A percentile compares a stretch with the other conserved stretches of the same genome.
Evolutionary conservation across 2,113 vertebrate species (phyloP).

Genomic region (Pterocles orientalis): DNA sequence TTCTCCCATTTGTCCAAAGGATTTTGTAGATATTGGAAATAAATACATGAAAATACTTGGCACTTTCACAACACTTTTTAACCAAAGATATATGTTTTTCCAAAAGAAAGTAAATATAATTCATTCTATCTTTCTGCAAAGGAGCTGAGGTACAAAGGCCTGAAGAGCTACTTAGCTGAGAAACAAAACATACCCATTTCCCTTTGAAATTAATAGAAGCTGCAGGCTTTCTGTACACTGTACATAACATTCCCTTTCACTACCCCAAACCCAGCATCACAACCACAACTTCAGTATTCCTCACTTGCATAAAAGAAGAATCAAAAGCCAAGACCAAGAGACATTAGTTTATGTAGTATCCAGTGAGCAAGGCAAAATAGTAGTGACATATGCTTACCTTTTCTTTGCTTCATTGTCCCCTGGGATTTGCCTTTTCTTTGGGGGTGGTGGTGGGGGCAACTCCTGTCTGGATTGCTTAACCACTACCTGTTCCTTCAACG

Average conservation of each 20-base stretch:
- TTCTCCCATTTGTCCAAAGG: not conserved
- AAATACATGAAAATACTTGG: not conserved
- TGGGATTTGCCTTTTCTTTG: conserved; percentile 88
- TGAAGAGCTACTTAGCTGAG: not conserved
- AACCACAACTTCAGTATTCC: not conserved
- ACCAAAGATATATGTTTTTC: not conserved
- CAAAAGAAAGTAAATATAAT: not conserved
- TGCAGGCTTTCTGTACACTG: not conserved
- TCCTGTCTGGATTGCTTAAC: conserved; percentile 75
- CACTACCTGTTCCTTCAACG: conserved; percentile 54
- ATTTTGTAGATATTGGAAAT: not conserved
- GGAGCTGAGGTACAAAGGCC: not conserved
- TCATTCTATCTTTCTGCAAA: not conserved
- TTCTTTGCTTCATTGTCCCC: conserved; percentile 82
- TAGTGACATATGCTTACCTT: conserved; percentile 76
- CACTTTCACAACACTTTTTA: not conserved
- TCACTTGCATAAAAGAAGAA: not conserved
- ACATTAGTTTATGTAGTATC: not conserved
- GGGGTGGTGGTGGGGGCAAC: conserved; percentile 79
- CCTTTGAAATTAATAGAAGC: not conserved
- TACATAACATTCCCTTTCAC: not conserved
- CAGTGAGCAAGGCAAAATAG: not conserved
- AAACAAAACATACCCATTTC: fast-evolving
- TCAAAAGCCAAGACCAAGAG: not conserved
- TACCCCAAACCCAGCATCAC: not conserved